A percentile compares a stretch with the other conserved stretches of the same genome.
phyloP scores from a whole-genome alignment of 2,888 invertebrate species.

The Syritta pipiens region DNA sequence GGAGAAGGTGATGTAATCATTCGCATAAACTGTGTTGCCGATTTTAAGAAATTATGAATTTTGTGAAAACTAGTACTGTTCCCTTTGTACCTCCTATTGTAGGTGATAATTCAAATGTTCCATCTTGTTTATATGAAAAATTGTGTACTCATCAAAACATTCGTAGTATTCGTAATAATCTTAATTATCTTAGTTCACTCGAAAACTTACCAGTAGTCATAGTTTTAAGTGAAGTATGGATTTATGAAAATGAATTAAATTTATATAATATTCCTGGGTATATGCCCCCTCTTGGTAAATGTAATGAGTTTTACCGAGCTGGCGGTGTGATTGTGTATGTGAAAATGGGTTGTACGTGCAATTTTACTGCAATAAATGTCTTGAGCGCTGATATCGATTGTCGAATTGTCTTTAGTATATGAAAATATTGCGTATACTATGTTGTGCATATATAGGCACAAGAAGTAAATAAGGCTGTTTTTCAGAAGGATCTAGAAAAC shows the following conservation, averaged over 20 bases:
- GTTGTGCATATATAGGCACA: constrained; percentile 1
- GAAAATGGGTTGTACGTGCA: constrained; percentile 1
- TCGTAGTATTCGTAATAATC: constrained; percentile 4
- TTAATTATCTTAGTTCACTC: neutral
- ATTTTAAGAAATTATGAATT: constrained; percentile 21
- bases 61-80: constrained; percentile 13
- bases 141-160: constrained; percentile 19
- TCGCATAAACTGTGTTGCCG: constrained; percentile 3
- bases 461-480: neutral
- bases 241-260: neutral
- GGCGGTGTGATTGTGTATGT: constrained; percentile 2
- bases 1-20: constrained; percentile 8
- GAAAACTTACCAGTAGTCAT: neutral
- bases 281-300: neutral
- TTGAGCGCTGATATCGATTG: constrained; percentile 5
- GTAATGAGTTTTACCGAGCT: neutral
- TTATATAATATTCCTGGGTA: neutral
- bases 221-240: constrained; percentile 28
- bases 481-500: neutral
- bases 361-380: constrained; percentile 1
- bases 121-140: constrained; percentile 4
- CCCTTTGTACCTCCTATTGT: neutral
- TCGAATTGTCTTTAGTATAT: neutral
- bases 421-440: neutral
- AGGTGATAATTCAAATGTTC: too few species aligned